Evolutionary conservation across 2,888 invertebrate genomes (phyloP).

Genomic region (Graphium colonna): DNA sequence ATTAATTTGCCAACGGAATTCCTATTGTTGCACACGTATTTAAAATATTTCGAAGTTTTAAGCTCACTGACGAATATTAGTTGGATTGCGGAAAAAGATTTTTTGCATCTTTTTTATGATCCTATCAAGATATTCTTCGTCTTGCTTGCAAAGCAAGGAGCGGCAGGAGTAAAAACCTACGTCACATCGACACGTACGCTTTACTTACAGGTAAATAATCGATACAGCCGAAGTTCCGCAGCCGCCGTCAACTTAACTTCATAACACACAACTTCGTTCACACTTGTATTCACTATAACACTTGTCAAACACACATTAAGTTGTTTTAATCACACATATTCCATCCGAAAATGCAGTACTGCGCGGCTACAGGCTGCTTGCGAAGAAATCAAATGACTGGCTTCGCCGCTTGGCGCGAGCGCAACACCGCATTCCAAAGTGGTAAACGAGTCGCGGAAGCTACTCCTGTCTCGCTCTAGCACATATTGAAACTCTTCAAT

Average conservation of each 20-base stretch:
- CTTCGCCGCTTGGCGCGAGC: conserved; percentile 57
- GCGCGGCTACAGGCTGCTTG: conserved; percentile 50
- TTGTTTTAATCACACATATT: conserved; percentile 70
- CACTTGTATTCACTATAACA: conserved; percentile 60
- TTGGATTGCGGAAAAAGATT: too few relatives aligned
- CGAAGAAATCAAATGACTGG: conserved; percentile 67
- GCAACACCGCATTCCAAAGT: conserved; percentile 73
- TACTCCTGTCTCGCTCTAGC: conserved; percentile 51
- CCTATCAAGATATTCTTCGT: conserved; percentile 8
- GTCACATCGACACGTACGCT: conserved; percentile 66
- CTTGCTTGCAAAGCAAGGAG: conserved; percentile 32
- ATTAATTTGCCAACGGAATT: conserved; percentile 1
- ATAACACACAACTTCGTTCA: conserved; percentile 67
- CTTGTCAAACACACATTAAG: conserved; percentile 60
- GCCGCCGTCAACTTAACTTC: conserved; percentile 70
- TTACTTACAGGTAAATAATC: conserved; percentile 69
- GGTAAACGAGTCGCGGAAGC: conserved; percentile 55
- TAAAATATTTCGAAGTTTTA: conserved; percentile 13
- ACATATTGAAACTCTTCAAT: conserved; percentile 20
- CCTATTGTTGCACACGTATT: too few relatives aligned
- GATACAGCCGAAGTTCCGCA: conserved; percentile 59
- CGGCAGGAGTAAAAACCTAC: conserved; percentile 39
- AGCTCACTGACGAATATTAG: neutral
- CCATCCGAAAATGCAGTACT: conserved; percentile 44
- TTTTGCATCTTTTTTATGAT: too few relatives aligned